Base-by-base conservation (phyloP, 2,888 invertebrate species). In the Macrophya annulata region DNA sequence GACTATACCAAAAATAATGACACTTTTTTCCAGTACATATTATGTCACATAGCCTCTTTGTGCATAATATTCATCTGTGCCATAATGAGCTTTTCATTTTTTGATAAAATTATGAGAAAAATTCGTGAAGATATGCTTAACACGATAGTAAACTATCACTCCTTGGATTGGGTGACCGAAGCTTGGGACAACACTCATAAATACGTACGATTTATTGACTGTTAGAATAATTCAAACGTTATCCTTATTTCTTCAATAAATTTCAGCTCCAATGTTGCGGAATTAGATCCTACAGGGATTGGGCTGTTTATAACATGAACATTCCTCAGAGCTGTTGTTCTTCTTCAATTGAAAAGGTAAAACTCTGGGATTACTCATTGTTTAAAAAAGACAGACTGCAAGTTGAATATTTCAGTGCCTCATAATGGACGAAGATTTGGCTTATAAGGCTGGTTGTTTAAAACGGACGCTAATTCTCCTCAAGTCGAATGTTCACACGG, bases 101-200 rank as follows among this genome's bases (percentile, higher is more conserved):
- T 91, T 68, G 91, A 91, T 12, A 85, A 88, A 71, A 86, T 91
- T 17, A 87, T 87, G 31, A 88, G 79, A 84, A 90, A 86, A 79
- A 85, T 91, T 81, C 89, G 89, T 2, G 85, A 86, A n/a, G 90
- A 91, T 6, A 91, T 91, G 91, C 55, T 68, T 8, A 85, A 79
- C 31, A 86, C 91, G 4, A 89, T 91, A 25, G 84, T 87, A 12
- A 89, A 88, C 84, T 91, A 91, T 82, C 87, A 87, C 12, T 88
- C 88, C 4, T 84, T 87, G 25, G 87, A 88, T 72, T 89, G 88
- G 88, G 90, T 88, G 5, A 89, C 87, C 55, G 89, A 90, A 83
- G 88, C 90, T 55, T 91, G 91, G 91, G 91, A 91, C 62, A 91
- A 90, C 79, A 91, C 91, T 62, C 91, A 91, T 6, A 88, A 86